Evolutionary conservation across 2,113 vertebrate genomes (phyloP).

Genomic region (Cichladusa arquata): DNA sequence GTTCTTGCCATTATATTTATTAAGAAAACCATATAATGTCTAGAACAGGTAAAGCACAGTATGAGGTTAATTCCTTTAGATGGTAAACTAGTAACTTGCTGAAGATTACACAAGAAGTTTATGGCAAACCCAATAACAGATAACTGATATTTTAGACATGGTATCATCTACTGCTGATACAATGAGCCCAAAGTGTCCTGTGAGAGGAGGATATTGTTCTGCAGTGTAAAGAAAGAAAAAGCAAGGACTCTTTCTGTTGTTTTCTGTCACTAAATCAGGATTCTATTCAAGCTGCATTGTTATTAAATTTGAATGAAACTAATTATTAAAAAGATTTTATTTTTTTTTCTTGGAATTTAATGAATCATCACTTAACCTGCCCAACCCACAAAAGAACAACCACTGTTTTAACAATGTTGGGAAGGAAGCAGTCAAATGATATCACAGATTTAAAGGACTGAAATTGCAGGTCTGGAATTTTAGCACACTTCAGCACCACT

Average conservation of each 20-base stretch:
- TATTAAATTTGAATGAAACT: not conserved
- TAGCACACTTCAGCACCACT: not conserved
- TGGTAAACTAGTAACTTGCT: not conserved
- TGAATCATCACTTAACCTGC: not conserved
- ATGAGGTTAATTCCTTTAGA: not conserved
- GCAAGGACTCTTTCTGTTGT: not conserved
- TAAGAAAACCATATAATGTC: not conserved
- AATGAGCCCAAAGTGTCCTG: not conserved
- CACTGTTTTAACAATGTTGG: not conserved
- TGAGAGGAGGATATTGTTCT: not conserved
- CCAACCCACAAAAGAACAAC: not conserved
- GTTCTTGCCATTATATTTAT: not conserved
- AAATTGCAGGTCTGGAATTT: not conserved
- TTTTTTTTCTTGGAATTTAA: not conserved
- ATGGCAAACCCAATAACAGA: not conserved
- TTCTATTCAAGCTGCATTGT: not conserved
- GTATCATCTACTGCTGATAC: not conserved
- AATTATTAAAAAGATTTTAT: not conserved
- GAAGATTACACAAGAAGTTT: not conserved
- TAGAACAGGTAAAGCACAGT: not conserved
- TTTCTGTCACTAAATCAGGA: not conserved
- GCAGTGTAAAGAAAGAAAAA: not conserved
- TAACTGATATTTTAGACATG: not conserved
- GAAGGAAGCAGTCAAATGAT: not conserved
- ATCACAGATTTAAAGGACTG: not conserved